Conservation (phyloP, 2,888 invertebrate genomes). For the Liposcelis brunnea region DNA sequence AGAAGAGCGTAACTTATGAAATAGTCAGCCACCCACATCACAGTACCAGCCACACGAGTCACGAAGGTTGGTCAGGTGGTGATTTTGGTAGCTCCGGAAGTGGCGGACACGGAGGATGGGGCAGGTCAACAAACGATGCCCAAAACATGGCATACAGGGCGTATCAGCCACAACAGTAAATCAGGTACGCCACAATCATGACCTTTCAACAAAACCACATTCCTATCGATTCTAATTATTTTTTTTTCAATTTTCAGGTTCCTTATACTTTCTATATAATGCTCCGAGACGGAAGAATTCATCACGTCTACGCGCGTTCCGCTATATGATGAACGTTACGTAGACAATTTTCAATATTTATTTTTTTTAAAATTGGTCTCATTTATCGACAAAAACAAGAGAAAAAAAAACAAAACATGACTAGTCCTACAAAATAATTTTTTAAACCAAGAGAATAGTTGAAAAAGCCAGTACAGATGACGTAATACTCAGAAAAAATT, state of each 20-base stretch:
- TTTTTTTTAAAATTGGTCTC: too few relatives aligned
- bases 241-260: conserved; percentile 10
- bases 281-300: too few relatives aligned
- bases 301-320: too few relatives aligned
- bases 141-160: conserved; percentile 65
- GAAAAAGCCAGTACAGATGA: conserved; percentile 7
- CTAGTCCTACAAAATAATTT: too few relatives aligned
- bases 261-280: too few relatives aligned
- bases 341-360: too few relatives aligned
- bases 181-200: neutral
- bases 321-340: too few relatives aligned
- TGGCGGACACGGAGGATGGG: conserved; percentile 45
- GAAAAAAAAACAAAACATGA: too few relatives aligned
- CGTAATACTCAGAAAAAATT: neutral
- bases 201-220: neutral
- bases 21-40: conserved; percentile 75
- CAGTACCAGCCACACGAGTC: conserved; percentile 45
- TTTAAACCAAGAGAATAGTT: too few relatives aligned
- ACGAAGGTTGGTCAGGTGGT: conserved; percentile 35
- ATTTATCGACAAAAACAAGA: too few relatives aligned
- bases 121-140: conserved; percentile 45
- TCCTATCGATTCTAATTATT: conserved; percentile 8
- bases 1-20: conserved; percentile 76
- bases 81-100: conserved; percentile 31
- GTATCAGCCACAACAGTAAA: conserved; percentile 35